These are phyloP conservation scores for Scaptomyza graminum DNA, from an alignment of 1,140 invertebrate species.

Conservation along the genomic window DNA sequence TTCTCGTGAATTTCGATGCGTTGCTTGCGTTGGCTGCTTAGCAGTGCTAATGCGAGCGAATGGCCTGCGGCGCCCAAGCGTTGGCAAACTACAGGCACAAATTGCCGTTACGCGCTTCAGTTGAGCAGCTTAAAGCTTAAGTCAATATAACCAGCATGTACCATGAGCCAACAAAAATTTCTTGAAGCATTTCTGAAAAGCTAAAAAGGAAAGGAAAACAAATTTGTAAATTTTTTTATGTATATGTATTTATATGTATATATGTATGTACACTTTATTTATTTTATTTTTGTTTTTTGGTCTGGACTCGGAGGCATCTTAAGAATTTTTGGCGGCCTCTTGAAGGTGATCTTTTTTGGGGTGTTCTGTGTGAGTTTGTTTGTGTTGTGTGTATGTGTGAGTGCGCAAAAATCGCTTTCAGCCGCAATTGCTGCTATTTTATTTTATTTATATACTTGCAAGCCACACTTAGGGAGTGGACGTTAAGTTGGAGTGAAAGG, in stretches of 20 bases:
- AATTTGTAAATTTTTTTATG: constrained; percentile 52
- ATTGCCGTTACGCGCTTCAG: constrained; percentile 80
- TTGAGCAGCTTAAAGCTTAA: constrained; percentile 78
- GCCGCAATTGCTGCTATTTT: constrained; percentile 61
- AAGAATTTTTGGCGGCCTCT: constrained; percentile 64
- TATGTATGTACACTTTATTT: too few relatives aligned
- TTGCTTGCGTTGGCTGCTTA: constrained; percentile 32
- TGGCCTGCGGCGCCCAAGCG: constrained; percentile 17
- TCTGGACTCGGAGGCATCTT: constrained; percentile 60
- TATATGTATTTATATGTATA: constrained; percentile 50
- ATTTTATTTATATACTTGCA: constrained; percentile 78
- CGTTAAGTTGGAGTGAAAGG: constrained; percentile 35
- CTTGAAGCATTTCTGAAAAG: constrained; percentile 60
- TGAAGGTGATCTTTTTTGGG: constrained; percentile 46
- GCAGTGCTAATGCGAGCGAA: constrained; percentile 57
- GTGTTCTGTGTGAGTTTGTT: constrained; percentile 20
- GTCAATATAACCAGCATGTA: constrained; percentile 62
- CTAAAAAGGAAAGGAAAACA: constrained; percentile 36
- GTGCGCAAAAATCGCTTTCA: constrained; percentile 61
- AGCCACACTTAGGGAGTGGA: constrained; percentile 18
- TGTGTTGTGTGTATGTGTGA: constrained; percentile 15
- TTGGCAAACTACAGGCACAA: constrained; percentile 67
- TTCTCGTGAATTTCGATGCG: too few relatives aligned
- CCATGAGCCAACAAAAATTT: constrained; percentile 43
- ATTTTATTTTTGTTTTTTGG: constrained; percentile 52